phyloP scores from a whole-genome alignment of 2,113 vertebrate species.

The Megalops atlanticus region DNA sequence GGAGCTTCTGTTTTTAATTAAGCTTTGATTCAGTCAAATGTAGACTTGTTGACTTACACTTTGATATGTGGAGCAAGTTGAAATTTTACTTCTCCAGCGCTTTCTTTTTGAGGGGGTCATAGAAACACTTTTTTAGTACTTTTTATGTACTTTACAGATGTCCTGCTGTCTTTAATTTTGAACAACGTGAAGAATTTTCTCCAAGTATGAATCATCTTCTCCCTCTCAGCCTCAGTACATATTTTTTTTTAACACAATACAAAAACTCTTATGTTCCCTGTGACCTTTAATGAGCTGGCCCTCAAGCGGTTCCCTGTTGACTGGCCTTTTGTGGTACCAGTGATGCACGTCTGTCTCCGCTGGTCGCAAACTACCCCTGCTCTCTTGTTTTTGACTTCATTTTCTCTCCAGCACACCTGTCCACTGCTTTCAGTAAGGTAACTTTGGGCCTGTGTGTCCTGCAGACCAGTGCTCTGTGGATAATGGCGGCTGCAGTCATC shows the following conservation, averaged over 20 bases:
- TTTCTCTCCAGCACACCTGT: not conserved
- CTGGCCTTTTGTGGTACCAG: not conserved
- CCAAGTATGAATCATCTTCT: not conserved
- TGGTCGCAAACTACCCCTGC: not conserved
- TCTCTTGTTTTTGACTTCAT: not conserved
- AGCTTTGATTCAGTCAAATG: too few species aligned
- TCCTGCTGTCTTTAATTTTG: not conserved
- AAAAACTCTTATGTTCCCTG: not conserved
- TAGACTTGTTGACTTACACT: not conserved
- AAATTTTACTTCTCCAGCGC: not conserved
- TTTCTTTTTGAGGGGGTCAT: not conserved
- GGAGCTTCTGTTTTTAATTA: too few species aligned
- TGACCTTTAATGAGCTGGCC: not conserved
- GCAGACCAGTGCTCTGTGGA: constrained; percentile 88
- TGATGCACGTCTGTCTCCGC: not conserved
- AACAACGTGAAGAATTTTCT: not conserved
- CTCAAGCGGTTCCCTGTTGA: not conserved
- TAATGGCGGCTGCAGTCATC: constrained; percentile 94
- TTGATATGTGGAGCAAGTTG: too few species aligned
- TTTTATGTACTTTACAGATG: not conserved
- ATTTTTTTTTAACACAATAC: not conserved
- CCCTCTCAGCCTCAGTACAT: not conserved
- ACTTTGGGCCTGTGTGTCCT: not conserved
- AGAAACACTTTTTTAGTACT: not conserved
- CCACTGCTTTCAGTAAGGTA: not conserved